phyloP scores from a whole-genome alignment of 2,888 invertebrate species.

The Pandemis heparana region DNA sequence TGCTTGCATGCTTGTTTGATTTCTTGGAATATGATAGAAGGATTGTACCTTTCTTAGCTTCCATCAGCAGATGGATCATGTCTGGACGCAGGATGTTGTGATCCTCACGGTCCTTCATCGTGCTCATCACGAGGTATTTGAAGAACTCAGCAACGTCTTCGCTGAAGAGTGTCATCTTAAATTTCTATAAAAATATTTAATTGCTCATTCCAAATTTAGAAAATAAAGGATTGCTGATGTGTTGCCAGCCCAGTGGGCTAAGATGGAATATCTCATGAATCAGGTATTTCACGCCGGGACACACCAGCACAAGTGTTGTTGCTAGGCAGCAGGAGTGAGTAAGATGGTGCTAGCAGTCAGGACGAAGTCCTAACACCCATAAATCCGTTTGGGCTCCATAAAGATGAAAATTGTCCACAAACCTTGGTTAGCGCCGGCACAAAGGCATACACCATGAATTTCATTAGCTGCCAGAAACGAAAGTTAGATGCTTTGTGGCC shows the following conservation, averaged over 20 bases:
- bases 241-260: too few species aligned
- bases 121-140: slow-evolving; percentile 65
- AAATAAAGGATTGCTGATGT: too few species aligned
- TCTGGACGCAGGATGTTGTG: slow-evolving; percentile 79
- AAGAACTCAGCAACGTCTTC: slow-evolving; percentile 66
- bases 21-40: too few species aligned
- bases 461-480: slow-evolving; percentile 43
- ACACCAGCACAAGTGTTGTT: too few species aligned
- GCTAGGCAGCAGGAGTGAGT: too few species aligned
- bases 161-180: slow-evolving; percentile 65
- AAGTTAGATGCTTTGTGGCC: slow-evolving; percentile 75
- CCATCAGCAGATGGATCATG: slow-evolving; percentile 84
- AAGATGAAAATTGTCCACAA: neutral
- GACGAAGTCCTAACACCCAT: too few species aligned
- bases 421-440: slow-evolving; percentile 23
- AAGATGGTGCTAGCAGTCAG: too few species aligned
- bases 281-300: too few species aligned
- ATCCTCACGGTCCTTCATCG: slow-evolving; percentile 75
- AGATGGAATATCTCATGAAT: too few species aligned
- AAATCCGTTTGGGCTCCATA: too few species aligned
- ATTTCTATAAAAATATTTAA: neutral
- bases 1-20: too few species aligned
- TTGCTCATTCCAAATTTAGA: too few species aligned
- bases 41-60: slow-evolving; percentile 74
- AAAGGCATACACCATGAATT: slow-evolving; percentile 8